Base-by-base conservation (phyloP, 2,797 vertebrate genomes). In the Lates japonicus region DNA sequence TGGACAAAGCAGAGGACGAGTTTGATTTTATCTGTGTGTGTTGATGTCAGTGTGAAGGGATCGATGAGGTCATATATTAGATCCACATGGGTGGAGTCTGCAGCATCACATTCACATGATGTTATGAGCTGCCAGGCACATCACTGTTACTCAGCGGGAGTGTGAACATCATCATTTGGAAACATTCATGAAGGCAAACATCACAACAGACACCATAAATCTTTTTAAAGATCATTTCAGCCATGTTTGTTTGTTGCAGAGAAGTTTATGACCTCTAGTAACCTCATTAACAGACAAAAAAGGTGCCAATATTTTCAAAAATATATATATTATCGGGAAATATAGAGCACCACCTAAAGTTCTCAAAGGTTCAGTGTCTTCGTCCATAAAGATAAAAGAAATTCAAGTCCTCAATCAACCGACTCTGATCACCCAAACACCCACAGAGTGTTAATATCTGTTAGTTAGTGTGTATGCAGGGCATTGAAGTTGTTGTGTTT, bases 91-190 rank as follows among this genome's bases (percentile, higher is more conserved):
- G 35, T 16, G 25, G 31, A 35, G 55, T 33, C 12, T 5, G 41
- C 77, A 69, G 64, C 41, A 7, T 39, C 64, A 60, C 48, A 22
- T 61, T n/a, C 55, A 59, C 51, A 64, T 68, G 42, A 44, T 17
- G 46, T 48, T 48, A 5, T 44, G 5, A 44, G 5, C 14, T 44
- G 42, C 14, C 37, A 44, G 5, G 17, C 42, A 44, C 42, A 46
- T 46, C 5, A 46, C 44, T 17, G 44, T 17, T 3, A 10, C 39
- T 41, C 39, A 41, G 39, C 39, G 9, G 22, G 31, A 2, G 63
- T 39, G 31, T 3, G 29, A 70, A 19, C 19, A 4, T 65, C 29
- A n/a, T 4, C 2, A 29, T 29, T 29, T 46, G 51, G 11, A 68
- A 61, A 60, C n/a, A 14, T 33, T 14, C 46, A 25, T 9, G 1